Percentiles rank a stretch among this genome's conserved stretches.
phyloP scores from a whole-genome alignment of 23 tunicate species.

The Halocynthia aurantium region DNA sequence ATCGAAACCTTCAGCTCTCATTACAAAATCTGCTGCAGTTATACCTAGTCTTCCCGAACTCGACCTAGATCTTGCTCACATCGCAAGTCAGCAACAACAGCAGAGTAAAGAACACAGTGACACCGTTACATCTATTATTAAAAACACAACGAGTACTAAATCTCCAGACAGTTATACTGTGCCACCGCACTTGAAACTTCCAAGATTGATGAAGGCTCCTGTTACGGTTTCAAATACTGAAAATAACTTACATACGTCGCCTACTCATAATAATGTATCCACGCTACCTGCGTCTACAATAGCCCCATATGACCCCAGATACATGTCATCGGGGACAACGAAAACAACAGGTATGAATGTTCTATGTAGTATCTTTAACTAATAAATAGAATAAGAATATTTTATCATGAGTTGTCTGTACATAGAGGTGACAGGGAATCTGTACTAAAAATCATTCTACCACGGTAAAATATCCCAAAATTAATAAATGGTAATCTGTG shows the following conservation, averaged over 20 bases:
- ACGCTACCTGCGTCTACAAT: slow-evolving; percentile 23
- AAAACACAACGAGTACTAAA: neutral
- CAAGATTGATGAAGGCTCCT: slow-evolving; percentile 36
- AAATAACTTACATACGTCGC: neutral
- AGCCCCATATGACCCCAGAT: slow-evolving; percentile 85
- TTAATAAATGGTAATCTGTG: too few relatives aligned
- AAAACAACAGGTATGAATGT: neutral
- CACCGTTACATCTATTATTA: neutral
- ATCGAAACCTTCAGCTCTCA: slow-evolving; percentile 58
- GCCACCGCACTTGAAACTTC: slow-evolving; percentile 27
- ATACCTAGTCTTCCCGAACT: slow-evolving; percentile 85
- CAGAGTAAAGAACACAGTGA: neutral
- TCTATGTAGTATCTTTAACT: neutral
- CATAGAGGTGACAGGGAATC: too few relatives aligned
- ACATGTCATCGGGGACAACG: slow-evolving; percentile 48
- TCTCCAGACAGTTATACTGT: slow-evolving; percentile 13
- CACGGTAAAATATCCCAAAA: too few relatives aligned
- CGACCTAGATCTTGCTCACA: slow-evolving; percentile 48
- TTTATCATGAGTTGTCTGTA: too few relatives aligned
- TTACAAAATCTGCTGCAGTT: slow-evolving; percentile 59
- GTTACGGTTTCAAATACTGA: slow-evolving; percentile 3
- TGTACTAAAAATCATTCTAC: too few relatives aligned
- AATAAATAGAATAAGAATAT: too few relatives aligned
- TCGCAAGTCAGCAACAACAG: slow-evolving; percentile 3
- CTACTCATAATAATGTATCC: neutral